Evolutionary conservation across 2,113 vertebrate genomes (phyloP), one percentile per base, ranked within the genome.

Genomic region (Cathartes aura): DNA sequence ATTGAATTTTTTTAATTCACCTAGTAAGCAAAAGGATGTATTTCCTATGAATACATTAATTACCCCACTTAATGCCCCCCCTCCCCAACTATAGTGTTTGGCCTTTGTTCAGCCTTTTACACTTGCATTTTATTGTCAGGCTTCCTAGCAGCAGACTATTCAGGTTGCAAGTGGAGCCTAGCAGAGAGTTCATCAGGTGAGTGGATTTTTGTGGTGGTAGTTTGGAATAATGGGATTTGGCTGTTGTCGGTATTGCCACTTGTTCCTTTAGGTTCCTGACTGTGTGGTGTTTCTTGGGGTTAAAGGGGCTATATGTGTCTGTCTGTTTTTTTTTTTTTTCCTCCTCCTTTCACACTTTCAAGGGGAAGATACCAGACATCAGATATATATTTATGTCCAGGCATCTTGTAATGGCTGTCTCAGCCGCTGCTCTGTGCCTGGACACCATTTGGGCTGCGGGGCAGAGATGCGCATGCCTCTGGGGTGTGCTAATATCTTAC

Each of bases 81-180:
- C 15, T 32, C 45, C 50, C n/a, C 58, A 67, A 4, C 52, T 55
- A 27, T 16, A 23, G 53, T 26, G 1, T 89, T 66, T 88, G 63
- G 82, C 36, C 55, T 92, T 79, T 71, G 58, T 62, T 81, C 63
- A 56, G 74, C 84, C 90, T 97, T 89, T 95, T 70, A 63, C 87
- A 85, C 87, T 82, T 95, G 55, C 92, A 68, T 98, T 96, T 95
- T 87, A 68, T 89, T 95, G 96, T 95, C 94, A 94, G 97, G 92
- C 79, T 20, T 94, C 56, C 95, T 95, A 89, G 38, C 93, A 95
- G 96, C 95, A 96, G 89, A 95, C 11, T 74, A 7, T 92, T 92
- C 91, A 87, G 87, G 74, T 48, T 86, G 14, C 84, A 55, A 80
- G 86, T 96, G 92, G 94, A 89, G 20, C 82, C 34, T 96, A 55